A percentile compares a stretch with the other conserved stretches of the same genome.
Evolutionary conservation across 2,888 invertebrate genomes (phyloP).

Genomic region (Mycalesis mineus): DNA sequence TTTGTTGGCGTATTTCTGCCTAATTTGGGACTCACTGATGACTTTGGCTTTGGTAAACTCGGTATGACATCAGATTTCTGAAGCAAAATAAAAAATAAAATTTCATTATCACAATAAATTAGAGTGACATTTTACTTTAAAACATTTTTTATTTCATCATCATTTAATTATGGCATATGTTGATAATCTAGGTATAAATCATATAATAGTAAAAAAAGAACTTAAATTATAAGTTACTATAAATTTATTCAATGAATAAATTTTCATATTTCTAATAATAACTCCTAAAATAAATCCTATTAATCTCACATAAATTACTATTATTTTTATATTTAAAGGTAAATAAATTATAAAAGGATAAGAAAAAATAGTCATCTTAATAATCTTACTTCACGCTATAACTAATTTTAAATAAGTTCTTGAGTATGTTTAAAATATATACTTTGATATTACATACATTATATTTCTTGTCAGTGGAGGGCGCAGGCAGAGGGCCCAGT

Average conservation of each 20-base stretch:
- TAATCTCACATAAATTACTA: conserved; percentile 72
- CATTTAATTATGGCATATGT: too few relatives aligned
- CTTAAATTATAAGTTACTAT: conserved; percentile 49
- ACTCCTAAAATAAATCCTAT: conserved; percentile 58
- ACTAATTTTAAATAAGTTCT: too few relatives aligned
- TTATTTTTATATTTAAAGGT: conserved; percentile 68
- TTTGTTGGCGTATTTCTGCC: conserved; percentile 72
- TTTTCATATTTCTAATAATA: conserved; percentile 61
- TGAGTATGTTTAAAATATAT: too few relatives aligned
- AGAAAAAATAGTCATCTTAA: conserved; percentile 77
- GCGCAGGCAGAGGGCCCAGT: conserved; percentile 69
- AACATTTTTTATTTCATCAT: too few relatives aligned
- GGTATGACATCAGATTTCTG: conserved; percentile 76
- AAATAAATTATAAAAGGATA: conserved; percentile 75
- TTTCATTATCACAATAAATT: too few relatives aligned
- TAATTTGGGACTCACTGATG: conserved; percentile 76
- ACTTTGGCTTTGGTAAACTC: conserved; percentile 72
- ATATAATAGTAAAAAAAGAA: conserved; percentile 71
- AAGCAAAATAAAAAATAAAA: conserved; percentile 30
- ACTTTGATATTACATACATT: conserved; percentile 62
- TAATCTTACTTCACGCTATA: too few relatives aligned
- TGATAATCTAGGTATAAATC: conserved; percentile 74
- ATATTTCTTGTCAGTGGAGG: conserved; percentile 64
- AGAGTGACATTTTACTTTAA: too few relatives aligned
- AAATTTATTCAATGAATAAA: conserved; percentile 64